Base-by-base conservation (phyloP, 2,888 invertebrate genomes). In the Chymomyza amoena region DNA sequence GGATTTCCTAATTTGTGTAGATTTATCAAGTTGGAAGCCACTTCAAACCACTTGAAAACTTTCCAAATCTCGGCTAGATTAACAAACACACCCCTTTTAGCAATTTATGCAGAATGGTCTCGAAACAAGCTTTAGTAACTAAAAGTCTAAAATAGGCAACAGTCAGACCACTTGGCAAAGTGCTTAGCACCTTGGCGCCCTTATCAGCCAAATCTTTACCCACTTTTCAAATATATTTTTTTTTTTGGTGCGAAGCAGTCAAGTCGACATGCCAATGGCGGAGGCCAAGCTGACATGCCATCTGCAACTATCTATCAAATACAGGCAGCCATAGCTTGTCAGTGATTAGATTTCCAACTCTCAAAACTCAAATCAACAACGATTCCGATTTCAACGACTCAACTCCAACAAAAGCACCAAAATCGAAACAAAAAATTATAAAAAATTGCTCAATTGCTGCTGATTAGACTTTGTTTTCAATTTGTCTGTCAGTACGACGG, bases 391-490 rank as follows among this genome's bases (percentile, higher is more conserved):
- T 6, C 18, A 59, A 59, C 16, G 28, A 59, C n/a, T n/a, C 59
- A 59, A 59, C 59, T 54, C 54, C 10, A 20, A 54, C 54, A 54
- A 54, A 54, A 18, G 9, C 54, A 54, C 7, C 7, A 20, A 54
- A 54, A 54, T 52, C 15, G 25, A 16, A 18, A 52, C 63, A 64
- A 66, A 76, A 76, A 68, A 61, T 61, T 68, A 69, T 59, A 78
- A 78, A 71, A 87, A 87, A 86, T 84, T 84, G 84, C 82, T 88
- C 84, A 84, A 84, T 84, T 84, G 85, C 75, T 70, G 85, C 77
- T 88, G 84, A 84, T 84, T 88, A 84, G 84, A 87, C 78, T 87
- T 84, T 88, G 89, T 82, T 85, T 85, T 77, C 87, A 87, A 88
- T 87, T 83, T 88, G 83, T 82, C 78, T 78, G 69, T 61, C 71